Conservation (phyloP, 2,113 vertebrate species). For the Apteryx owenii region DNA sequence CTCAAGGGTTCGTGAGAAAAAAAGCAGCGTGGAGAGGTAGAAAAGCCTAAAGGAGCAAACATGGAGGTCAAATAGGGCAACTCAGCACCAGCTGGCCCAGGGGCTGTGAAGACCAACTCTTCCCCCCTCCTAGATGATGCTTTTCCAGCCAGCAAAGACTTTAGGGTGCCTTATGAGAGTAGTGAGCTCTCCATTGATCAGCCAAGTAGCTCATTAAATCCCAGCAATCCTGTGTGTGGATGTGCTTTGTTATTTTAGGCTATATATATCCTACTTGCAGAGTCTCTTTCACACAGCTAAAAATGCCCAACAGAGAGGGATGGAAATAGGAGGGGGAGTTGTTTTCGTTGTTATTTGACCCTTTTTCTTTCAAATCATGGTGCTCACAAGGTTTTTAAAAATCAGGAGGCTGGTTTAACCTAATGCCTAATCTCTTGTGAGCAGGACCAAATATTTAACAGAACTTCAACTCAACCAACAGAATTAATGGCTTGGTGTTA, state of each 20-base stretch:
- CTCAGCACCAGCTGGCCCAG: background rate
- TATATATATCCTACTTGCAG: background rate
- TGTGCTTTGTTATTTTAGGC: background rate
- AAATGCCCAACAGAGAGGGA: background rate
- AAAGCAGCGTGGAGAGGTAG: rapidly evolving
- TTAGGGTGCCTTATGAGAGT: rapidly evolving
- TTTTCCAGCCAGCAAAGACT: background rate
- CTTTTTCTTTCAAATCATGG: background rate
- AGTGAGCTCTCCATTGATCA: background rate
- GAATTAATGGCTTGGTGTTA: background rate
- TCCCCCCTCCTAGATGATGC: background rate
- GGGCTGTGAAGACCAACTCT: background rate
- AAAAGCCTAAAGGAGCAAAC: background rate
- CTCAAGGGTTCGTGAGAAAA: background rate
- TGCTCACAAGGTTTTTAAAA: background rate
- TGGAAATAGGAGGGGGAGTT: background rate
- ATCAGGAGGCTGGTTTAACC: background rate
- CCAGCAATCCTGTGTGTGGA: background rate
- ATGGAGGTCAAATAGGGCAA: background rate
- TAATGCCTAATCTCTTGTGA: background rate
- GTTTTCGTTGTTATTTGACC: background rate
- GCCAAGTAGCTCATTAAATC: background rate
- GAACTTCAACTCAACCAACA: background rate
- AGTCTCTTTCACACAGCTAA: background rate
- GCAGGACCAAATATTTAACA: background rate